A percentile compares a stretch with the other conserved stretches of the same genome.
These are phyloP conservation scores for Meloe dianella DNA, from an alignment of 2,888 invertebrate species.

Conservation along the genomic window DNA sequence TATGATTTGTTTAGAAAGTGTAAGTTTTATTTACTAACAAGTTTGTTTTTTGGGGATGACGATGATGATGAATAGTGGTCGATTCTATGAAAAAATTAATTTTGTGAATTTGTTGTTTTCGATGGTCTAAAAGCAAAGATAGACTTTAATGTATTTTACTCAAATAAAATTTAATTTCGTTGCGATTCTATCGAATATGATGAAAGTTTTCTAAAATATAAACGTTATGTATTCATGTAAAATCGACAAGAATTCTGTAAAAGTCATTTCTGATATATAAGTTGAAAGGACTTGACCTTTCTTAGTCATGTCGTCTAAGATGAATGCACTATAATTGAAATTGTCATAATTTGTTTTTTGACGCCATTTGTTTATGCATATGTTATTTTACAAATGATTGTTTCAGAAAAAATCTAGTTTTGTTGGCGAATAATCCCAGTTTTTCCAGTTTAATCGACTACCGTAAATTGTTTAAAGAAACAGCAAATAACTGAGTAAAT, in stretches of 20 bases:
- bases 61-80: no score
- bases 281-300: neutral
- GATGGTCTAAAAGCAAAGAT: neutral
- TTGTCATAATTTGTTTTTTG: neutral
- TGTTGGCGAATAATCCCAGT: no score
- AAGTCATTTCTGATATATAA: neutral
- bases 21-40: no score
- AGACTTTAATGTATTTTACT: conserved; percentile 1
- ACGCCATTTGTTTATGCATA: neutral
- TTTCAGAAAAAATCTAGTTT: no score
- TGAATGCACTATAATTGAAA: neutral
- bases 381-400: neutral
- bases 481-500: no score
- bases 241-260: no score
- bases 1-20: no score
- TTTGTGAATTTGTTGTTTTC: neutral
- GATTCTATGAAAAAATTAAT: no score
- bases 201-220: neutral
- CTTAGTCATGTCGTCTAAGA: neutral
- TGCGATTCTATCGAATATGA: neutral
- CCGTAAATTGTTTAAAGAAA: no score
- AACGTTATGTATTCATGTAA: neutral
- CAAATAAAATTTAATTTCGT: neutral
- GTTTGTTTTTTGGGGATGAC: no score
- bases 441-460: no score